Evolutionary conservation across 2,113 vertebrate species (phyloP), one percentile per base, ranked within the genome.

Genomic region (Anoplopoma fimbria): DNA sequence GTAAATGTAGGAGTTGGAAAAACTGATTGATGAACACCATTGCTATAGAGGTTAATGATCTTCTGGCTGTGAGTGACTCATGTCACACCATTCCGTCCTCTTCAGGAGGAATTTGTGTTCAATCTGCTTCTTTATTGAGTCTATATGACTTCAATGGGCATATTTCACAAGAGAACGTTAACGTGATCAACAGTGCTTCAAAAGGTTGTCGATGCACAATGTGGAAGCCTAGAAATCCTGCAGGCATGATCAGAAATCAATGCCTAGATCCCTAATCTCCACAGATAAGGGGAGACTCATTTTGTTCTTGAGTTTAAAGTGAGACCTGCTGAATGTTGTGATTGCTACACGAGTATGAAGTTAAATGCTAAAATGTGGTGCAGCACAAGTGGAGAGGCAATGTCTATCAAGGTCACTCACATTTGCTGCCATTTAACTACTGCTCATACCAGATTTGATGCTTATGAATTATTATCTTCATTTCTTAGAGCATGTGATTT

Each of bases 1-100:
- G 53, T 81, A 14, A 81, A 80, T 75, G 45, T 36, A 60, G 31
- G 31, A 27, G 71, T 82, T 82, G 89, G 87, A 90, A 91, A 84
- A 84, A 80, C 8, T 42, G 36, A 72, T 72, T 62, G 8, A 81
- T 84, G 33, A 61, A 82, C 62, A 49, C 6, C 12, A 19, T 64
- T 36, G 65, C 77, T 82, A 57, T 34, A 82, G 85, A 74, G 78
- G 42, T 74, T 85, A 69, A 79, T 82, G 69, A 75, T 81, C 74
- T 65, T 23, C 3, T 47, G 65, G 27, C 65, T 34, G 0, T 53
- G 67, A 34, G 47, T 82, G 86, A 89, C 79, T 85, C 53, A n/a
- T 69, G 42, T 75, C 62, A 75, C 6, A 9, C 38, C 6, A 67
- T 31, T 75, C 34, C 75, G 2, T 45, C 23, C 74, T 42, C 57